Evolutionary conservation across 2,797 vertebrate genomes (phyloP).

Genomic region (Neoniphon sammara): DNA sequence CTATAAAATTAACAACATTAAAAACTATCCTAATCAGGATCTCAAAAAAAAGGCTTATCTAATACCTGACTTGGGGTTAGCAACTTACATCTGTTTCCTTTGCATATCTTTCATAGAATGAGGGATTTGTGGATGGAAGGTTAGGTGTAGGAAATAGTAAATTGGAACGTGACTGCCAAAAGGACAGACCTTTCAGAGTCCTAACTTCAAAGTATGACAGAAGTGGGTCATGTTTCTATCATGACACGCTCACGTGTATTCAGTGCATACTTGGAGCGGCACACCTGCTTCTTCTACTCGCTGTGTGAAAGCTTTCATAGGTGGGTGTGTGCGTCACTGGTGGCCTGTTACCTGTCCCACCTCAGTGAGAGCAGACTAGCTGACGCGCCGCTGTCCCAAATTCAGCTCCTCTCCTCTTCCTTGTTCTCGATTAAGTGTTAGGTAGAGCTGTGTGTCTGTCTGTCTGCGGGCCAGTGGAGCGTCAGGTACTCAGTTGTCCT

Average conservation of each 20-base stretch:
- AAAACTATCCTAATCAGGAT: slow-evolving; percentile 53
- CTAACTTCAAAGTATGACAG: slow-evolving; percentile 38
- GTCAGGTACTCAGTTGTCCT: slow-evolving; percentile 45
- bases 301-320: slow-evolving; percentile 1
- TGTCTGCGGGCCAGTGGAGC: slow-evolving; percentile 8
- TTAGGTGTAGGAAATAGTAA: slow-evolving; percentile 28
- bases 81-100: slow-evolving; percentile 26
- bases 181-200: slow-evolving; percentile 13
- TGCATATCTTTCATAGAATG: slow-evolving; percentile 18
- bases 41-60: slow-evolving; percentile 2
- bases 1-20: too few relatives aligned
- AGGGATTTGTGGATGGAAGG: slow-evolving; percentile 4
- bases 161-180: slow-evolving; percentile 30
- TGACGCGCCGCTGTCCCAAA: slow-evolving; percentile 25
- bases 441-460: slow-evolving; percentile 10
- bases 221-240: slow-evolving; percentile 46
- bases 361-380: slow-evolving; percentile 61
- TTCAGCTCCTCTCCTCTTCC: slow-evolving; percentile 27
- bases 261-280: slow-evolving; percentile 8
- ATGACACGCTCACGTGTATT: slow-evolving; percentile 9
- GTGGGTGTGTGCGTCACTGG: slow-evolving; percentile 1
- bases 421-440: slow-evolving; percentile 59
- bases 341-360: slow-evolving; percentile 46
- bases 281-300: too few relatives aligned
- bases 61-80: slow-evolving; percentile 25